These are phyloP conservation scores for Cololabis saira DNA, from an alignment of 2,113 vertebrate genomes.

Conservation along the genomic window DNA sequence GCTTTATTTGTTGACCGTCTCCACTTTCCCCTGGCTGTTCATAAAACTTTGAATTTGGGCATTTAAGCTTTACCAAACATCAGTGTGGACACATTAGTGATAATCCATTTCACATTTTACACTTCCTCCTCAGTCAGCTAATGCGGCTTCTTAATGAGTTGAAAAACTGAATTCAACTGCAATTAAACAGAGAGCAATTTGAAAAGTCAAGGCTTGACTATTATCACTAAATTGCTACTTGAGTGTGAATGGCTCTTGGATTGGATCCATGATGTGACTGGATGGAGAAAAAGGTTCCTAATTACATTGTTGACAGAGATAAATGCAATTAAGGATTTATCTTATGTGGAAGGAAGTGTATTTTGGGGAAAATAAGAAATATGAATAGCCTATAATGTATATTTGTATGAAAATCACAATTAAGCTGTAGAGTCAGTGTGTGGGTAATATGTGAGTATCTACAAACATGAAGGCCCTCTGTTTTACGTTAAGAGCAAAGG, in stretches of 20 bases:
- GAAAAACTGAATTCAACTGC: conserved; percentile 38
- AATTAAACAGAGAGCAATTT: conserved; percentile 35
- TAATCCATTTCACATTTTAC: conserved; percentile 46
- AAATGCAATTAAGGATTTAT: conserved; percentile 23
- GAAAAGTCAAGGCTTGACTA: background rate
- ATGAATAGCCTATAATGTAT: background rate
- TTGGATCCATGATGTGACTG: conserved; percentile 19
- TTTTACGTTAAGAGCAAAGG: too few relatives aligned
- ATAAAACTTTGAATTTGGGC: conserved; percentile 24
- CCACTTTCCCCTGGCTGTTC: conserved; percentile 1
- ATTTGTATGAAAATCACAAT: background rate
- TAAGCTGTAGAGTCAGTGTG: too few relatives aligned
- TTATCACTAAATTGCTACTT: conserved; percentile 28
- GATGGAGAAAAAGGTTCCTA: conserved; percentile 41
- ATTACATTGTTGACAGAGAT: conserved; percentile 52
- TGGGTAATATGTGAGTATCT: background rate
- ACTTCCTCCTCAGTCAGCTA: conserved; percentile 11
- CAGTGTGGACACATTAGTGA: conserved; percentile 13
- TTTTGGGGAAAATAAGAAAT: too few relatives aligned
- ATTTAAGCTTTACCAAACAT: conserved; percentile 27
- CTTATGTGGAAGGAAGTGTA: too few relatives aligned
- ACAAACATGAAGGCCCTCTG: too few relatives aligned
- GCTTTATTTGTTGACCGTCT: conserved; percentile 49
- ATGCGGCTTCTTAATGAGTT: conserved; percentile 40
- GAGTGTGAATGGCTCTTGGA: conserved; percentile 40